These are phyloP conservation scores for Lacerta viridis DNA, from an alignment of 2,797 vertebrate species.

Conservation along the genomic window DNA sequence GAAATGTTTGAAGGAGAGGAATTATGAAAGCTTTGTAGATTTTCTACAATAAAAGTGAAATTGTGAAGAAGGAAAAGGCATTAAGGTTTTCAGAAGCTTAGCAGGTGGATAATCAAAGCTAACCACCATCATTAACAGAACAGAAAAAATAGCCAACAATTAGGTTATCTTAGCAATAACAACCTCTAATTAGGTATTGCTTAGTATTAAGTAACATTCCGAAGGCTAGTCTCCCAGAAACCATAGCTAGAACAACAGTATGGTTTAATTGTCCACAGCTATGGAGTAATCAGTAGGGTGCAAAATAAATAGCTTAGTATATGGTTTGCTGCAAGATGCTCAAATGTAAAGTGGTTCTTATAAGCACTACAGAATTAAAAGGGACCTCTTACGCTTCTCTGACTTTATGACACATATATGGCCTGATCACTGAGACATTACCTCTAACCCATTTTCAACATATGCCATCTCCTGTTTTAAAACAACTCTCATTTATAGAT, in stretches of 20 bases:
- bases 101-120: background rate
- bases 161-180: no score
- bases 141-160: no score
- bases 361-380: background rate
- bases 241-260: background rate
- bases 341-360: constrained; percentile 4
- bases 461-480: background rate
- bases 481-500: background rate
- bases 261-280: background rate
- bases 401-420: accelerated
- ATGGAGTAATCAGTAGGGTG: background rate
- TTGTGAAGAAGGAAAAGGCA: background rate
- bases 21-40: background rate
- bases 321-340: background rate
- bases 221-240: background rate
- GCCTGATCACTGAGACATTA: background rate
- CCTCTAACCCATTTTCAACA: background rate
- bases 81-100: constrained; percentile 5
- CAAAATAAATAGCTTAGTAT: constrained; percentile 32
- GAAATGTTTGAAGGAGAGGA: background rate
- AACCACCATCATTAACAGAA: background rate
- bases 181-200: background rate
- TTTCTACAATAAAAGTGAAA: background rate
- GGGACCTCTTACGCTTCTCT: background rate
- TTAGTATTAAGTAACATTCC: constrained; percentile 6